Conservation (phyloP, 2,113 vertebrate species). For the Albula goreensis region DNA sequence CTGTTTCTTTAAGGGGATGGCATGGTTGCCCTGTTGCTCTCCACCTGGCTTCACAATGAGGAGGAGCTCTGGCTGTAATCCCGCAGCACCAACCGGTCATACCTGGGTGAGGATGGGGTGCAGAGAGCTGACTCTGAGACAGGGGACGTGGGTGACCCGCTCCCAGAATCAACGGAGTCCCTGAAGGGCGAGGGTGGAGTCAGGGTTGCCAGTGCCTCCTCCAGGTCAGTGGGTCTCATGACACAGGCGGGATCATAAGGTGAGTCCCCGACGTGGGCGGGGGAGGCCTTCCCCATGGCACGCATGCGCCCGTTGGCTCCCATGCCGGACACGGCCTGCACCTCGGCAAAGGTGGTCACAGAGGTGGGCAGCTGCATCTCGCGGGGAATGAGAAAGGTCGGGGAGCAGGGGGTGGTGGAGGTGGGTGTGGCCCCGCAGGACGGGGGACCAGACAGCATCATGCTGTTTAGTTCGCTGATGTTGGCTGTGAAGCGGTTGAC, state of each 20-base stretch:
- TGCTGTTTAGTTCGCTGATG: constrained; percentile 92
- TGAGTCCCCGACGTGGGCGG: constrained; percentile 63
- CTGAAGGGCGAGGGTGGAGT: constrained; percentile 95
- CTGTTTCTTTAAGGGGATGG: neutral
- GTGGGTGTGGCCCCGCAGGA: constrained; percentile 50
- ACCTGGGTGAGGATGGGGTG: constrained; percentile 80
- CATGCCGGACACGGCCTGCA: constrained; percentile 77
- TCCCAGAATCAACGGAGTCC: constrained; percentile 88
- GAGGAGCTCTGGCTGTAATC: constrained; percentile 98
- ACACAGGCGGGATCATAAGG: constrained; percentile 54
- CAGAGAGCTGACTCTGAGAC: constrained; percentile 83
- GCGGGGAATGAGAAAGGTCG: constrained; percentile 76
- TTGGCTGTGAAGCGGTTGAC: constrained; percentile 96
- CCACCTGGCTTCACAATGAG: constrained; percentile 78
- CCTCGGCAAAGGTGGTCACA: constrained; percentile 86
- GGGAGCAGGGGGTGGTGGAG: constrained; percentile 67
- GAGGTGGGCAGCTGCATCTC: constrained; percentile 79
- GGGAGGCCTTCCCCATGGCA: constrained; percentile 59
- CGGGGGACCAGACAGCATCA: constrained; percentile 81
- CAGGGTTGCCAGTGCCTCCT: constrained; percentile 85
- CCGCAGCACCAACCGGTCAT: constrained; percentile 88
- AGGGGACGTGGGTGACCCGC: constrained; percentile 81
- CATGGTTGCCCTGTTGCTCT: neutral
- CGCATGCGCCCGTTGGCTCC: constrained; percentile 74
- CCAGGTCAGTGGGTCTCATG: constrained; percentile 71